Evolutionary conservation across 2,888 invertebrate genomes (phyloP).

Genomic region (Lepidochitona cinerea): DNA sequence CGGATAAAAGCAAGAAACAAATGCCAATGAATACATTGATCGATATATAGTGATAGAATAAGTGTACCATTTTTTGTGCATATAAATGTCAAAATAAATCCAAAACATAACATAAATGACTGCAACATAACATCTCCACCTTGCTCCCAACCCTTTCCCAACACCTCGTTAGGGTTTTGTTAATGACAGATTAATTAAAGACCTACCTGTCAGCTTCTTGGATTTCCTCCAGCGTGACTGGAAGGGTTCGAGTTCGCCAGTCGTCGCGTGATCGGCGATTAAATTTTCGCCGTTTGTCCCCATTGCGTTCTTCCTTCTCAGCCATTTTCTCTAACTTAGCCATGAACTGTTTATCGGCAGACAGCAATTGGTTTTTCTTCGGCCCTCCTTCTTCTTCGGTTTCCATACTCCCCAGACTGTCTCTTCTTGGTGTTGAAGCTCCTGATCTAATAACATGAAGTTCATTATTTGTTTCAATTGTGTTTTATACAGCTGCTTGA

Average conservation of each 20-base stretch:
- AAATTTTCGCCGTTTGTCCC: conserved; percentile 41
- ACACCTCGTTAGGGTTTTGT: too few species aligned
- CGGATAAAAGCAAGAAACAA: too few species aligned
- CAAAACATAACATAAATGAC: too few species aligned
- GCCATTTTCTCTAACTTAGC: conserved; percentile 52
- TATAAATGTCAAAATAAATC: too few species aligned
- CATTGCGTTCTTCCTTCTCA: conserved; percentile 28
- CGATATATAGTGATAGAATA: too few species aligned
- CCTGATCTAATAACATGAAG: conserved; percentile 53
- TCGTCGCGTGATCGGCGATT: conserved; percentile 76
- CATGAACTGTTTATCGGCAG: conserved; percentile 55
- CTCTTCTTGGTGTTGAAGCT: conserved; percentile 35
- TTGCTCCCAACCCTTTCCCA: too few species aligned
- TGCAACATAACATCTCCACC: too few species aligned
- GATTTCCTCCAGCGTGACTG: conserved; percentile 60
- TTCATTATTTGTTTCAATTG: too few species aligned
- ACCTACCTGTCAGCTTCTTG: conserved; percentile 59
- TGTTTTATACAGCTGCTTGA: too few species aligned
- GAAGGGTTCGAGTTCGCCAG: conserved; percentile 58
- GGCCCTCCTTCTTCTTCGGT: background rate
- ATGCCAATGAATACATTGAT: too few species aligned
- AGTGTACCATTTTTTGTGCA: too few species aligned
- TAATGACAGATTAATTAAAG: too few species aligned
- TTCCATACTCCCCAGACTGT: conserved; percentile 33
- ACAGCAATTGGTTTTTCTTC: conserved; percentile 13